Evolutionary conservation across 2,113 vertebrate species (phyloP).

Genomic region (Tupaia tana): DNA sequence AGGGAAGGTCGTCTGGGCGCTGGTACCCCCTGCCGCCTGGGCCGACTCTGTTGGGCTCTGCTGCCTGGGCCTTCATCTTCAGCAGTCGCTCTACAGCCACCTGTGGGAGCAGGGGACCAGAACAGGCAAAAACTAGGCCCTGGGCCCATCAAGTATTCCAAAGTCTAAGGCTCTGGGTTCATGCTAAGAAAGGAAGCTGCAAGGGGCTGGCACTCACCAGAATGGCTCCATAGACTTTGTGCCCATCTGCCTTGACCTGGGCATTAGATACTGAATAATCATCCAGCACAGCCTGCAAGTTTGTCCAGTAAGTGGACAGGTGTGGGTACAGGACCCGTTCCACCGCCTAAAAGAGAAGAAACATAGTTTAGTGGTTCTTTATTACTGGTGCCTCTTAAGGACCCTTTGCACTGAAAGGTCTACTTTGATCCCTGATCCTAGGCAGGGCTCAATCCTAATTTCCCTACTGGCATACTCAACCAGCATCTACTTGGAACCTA

Average conservation of each 20-base stretch:
- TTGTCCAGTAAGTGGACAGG: slow-evolving; percentile 95
- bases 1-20: slow-evolving; percentile 83
- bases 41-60: slow-evolving; percentile 56
- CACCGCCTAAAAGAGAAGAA: slow-evolving; percentile 88
- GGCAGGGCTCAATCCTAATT: not conserved
- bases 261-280: slow-evolving; percentile 96
- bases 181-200: not conserved
- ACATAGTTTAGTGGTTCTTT: not conserved
- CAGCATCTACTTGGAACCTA: not conserved
- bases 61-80: slow-evolving; percentile 92
- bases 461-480: not conserved
- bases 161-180: not conserved
- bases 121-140: not conserved
- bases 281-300: slow-evolving; percentile 94
- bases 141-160: not conserved
- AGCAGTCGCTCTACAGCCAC: slow-evolving; percentile 94
- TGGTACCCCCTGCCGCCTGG: slow-evolving; percentile 62
- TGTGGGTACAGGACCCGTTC: slow-evolving; percentile 94
- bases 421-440: not conserved
- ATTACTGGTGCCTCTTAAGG: not conserved
- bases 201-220: slow-evolving; percentile 86
- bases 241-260: slow-evolving; percentile 95
- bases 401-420: not conserved
- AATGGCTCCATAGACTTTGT: slow-evolving; percentile 96
- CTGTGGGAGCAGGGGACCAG: slow-evolving; percentile 78